These are phyloP conservation scores for Limenitis camilla DNA, from an alignment of 2,888 invertebrate genomes.

Conservation along the genomic window DNA sequence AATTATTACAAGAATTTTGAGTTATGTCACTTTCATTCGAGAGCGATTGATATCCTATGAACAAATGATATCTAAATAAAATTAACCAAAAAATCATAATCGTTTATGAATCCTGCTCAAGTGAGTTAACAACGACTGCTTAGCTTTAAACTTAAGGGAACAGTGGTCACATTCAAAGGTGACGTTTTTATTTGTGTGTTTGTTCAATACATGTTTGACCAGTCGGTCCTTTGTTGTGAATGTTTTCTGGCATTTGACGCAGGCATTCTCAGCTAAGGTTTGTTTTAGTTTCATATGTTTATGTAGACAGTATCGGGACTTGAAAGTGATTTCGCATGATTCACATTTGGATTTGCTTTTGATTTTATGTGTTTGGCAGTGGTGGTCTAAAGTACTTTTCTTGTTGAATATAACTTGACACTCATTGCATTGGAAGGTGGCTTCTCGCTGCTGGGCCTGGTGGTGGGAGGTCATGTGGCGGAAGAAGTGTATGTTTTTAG, in stretches of 20 bases:
- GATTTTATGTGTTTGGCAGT: slow-evolving; percentile 55
- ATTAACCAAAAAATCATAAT: slow-evolving; percentile 44
- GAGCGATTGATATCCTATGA: too few species aligned
- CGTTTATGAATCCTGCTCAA: slow-evolving; percentile 56
- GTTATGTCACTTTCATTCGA: too few species aligned
- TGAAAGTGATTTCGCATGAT: slow-evolving; percentile 59
- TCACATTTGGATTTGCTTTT: slow-evolving; percentile 62
- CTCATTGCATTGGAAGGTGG: slow-evolving; percentile 58
- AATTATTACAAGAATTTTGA: too few species aligned
- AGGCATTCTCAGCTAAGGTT: slow-evolving; percentile 52
- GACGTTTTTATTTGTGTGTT: slow-evolving; percentile 56
- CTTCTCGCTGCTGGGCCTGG: slow-evolving; percentile 51
- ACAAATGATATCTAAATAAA: background rate
- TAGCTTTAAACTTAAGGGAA: slow-evolving; percentile 57
- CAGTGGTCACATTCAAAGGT: slow-evolving; percentile 59
- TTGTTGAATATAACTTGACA: slow-evolving; percentile 58
- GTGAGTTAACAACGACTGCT: slow-evolving; percentile 51
- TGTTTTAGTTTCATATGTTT: slow-evolving; percentile 61
- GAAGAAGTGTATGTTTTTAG: slow-evolving; percentile 63
- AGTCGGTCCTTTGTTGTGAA: slow-evolving; percentile 51
- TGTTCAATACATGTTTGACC: slow-evolving; percentile 52
- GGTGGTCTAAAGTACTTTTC: slow-evolving; percentile 51
- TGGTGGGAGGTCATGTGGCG: slow-evolving; percentile 67
- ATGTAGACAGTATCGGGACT: slow-evolving; percentile 59
- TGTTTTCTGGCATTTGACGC: slow-evolving; percentile 61